A percentile compares a stretch with the other conserved stretches of the same genome.
Evolutionary conservation across 2,113 vertebrate species (phyloP).

Genomic region (Passerina amoena): DNA sequence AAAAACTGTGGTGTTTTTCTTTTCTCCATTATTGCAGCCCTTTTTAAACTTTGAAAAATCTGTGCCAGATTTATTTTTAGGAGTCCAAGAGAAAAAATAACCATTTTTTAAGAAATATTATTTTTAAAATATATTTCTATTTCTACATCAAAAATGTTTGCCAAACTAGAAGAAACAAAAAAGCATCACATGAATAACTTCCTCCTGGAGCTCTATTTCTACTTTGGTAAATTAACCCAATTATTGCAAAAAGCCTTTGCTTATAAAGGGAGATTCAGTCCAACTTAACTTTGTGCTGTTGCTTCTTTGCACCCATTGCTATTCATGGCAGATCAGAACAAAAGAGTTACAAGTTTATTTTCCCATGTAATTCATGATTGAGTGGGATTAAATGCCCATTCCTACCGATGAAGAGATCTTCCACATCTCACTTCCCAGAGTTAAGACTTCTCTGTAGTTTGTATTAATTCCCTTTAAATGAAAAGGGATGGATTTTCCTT

Average conservation of each 20-base stretch:
- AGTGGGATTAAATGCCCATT: not conserved
- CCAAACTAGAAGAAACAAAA: not conserved
- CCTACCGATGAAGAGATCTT: not conserved
- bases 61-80: constrained; percentile 14
- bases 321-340: not conserved
- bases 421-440: not conserved
- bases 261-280: not conserved
- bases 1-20: not conserved
- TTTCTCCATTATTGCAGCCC: not conserved
- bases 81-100: not conserved
- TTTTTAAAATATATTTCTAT: not conserved
- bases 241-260: not conserved
- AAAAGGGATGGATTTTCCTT: not conserved
- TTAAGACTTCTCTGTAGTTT: not conserved
- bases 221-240: not conserved
- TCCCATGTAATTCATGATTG: not conserved
- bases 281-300: not conserved
- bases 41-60: not conserved
- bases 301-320: not conserved
- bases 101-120: not conserved
- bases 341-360: not conserved
- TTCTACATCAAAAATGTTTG: not conserved
- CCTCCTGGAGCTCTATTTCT: not conserved
- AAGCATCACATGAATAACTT: not conserved
- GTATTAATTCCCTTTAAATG: not conserved